Conservation (phyloP, 23 tunicate species). For the Ciona savignyi region DNA sequence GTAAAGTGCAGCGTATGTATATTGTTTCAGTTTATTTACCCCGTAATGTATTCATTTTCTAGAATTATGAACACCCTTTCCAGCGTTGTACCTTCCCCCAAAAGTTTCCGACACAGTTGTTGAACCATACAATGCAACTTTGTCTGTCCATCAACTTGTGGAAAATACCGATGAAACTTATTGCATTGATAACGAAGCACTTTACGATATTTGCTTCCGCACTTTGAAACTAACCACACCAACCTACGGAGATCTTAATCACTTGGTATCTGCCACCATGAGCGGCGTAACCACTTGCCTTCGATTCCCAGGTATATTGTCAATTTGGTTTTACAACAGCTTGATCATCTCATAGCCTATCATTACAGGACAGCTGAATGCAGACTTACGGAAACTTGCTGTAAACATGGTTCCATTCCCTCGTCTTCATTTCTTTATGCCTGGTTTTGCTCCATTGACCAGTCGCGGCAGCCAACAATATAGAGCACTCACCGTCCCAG, state of each 20-base stretch:
- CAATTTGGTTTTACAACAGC: background rate
- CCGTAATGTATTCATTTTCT: slow-evolving; percentile 5
- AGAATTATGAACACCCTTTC: slow-evolving; percentile 97
- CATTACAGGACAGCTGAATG: slow-evolving; percentile 73
- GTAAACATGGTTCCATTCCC: slow-evolving; percentile 99
- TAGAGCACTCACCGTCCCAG: slow-evolving; percentile 94
- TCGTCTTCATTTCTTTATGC: slow-evolving; percentile 94
- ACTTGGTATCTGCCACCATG: slow-evolving; percentile 96
- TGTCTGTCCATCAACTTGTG: slow-evolving; percentile 86
- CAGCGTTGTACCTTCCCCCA: slow-evolving; percentile 86
- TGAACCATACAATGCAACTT: slow-evolving; percentile 95
- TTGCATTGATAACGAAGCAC: slow-evolving; percentile 97
- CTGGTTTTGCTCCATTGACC: slow-evolving; percentile 95
- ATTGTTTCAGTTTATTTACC: background rate
- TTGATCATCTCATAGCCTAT: background rate
- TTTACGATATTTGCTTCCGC: slow-evolving; percentile 95
- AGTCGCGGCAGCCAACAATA: slow-evolving; percentile 92
- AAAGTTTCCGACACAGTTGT: slow-evolving; percentile 96
- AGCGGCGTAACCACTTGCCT: slow-evolving; percentile 97
- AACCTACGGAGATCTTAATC: slow-evolving; percentile 93
- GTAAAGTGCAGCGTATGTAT: background rate
- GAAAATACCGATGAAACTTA: slow-evolving; percentile 91
- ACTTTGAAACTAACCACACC: slow-evolving; percentile 93
- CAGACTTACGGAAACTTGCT: slow-evolving; percentile 90
- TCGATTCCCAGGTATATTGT: slow-evolving; percentile 72